Evolutionary conservation across 2,113 vertebrate species (phyloP).

Genomic region (Corythaixoides concolor): DNA sequence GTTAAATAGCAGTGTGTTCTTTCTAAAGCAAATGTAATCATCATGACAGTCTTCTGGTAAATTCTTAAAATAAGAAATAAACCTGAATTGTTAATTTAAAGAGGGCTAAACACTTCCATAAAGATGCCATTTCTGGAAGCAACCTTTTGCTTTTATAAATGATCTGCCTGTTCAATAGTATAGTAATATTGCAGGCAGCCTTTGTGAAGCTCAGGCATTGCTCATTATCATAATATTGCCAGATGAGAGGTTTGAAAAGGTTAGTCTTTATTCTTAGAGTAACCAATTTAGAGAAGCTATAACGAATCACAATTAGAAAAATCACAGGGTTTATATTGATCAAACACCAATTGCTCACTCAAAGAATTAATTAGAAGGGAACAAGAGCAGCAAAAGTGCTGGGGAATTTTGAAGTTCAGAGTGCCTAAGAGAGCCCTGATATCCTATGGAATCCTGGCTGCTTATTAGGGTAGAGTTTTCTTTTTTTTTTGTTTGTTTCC

Average conservation of each 20-base stretch:
- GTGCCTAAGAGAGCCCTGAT: not conserved
- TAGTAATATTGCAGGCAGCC: slow-evolving; percentile 24
- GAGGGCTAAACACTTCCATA: slow-evolving; percentile 33
- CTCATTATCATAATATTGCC: slow-evolving; percentile 55
- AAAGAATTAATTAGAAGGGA: slow-evolving; percentile 13
- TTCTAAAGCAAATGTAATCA: slow-evolving; percentile 58
- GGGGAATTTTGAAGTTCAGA: not conserved
- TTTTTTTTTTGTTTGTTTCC: not conserved
- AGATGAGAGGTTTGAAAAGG: slow-evolving; percentile 40
- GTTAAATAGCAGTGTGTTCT: slow-evolving; percentile 14
- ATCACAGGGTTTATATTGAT: slow-evolving; percentile 31
- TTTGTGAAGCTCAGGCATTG: slow-evolving; percentile 36
- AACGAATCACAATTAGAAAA: slow-evolving; percentile 35
- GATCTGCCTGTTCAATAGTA: slow-evolving; percentile 38
- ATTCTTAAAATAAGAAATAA: slow-evolving; percentile 27
- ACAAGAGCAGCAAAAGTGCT: not conserved
- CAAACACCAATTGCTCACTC: not conserved
- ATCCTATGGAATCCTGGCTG: not conserved
- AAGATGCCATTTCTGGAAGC: slow-evolving; percentile 51
- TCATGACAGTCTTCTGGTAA: slow-evolving; percentile 18
- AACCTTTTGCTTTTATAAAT: slow-evolving; percentile 51
- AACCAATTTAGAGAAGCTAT: not conserved
- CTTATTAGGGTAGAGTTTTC: not conserved
- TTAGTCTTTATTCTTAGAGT: slow-evolving; percentile 32
- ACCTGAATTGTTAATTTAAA: slow-evolving; percentile 44